These are phyloP conservation scores for Varroa destructor DNA, from an alignment of 1,140 invertebrate genomes.

Conservation along the genomic window DNA sequence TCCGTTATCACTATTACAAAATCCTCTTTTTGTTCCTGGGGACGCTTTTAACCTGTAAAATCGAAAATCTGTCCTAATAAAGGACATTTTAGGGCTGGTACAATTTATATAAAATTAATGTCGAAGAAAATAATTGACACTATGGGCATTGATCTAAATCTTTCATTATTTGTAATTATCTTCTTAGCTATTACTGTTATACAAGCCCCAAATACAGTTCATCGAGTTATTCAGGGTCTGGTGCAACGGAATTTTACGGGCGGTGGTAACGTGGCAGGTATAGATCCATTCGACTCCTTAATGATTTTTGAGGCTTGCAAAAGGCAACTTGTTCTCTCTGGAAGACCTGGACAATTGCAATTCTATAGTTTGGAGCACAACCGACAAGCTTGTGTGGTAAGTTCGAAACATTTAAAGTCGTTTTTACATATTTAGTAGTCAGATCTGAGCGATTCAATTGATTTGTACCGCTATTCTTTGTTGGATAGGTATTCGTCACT, in stretches of 20 bases:
- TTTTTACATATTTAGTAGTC: too few species aligned
- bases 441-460: too few species aligned
- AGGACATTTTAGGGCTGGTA: too few species aligned
- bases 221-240: slow-evolving; percentile 15
- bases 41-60: too few species aligned
- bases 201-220: slow-evolving; percentile 3
- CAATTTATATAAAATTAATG: too few species aligned
- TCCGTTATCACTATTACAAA: neutral
- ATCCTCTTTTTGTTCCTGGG: neutral
- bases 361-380: slow-evolving; percentile 16
- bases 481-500: too few species aligned
- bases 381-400: slow-evolving; percentile 19
- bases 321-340: neutral
- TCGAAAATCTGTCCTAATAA: too few species aligned
- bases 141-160: too few species aligned
- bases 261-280: too few species aligned
- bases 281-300: neutral
- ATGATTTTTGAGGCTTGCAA: neutral
- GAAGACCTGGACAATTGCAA: slow-evolving; percentile 18
- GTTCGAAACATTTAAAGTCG: neutral
- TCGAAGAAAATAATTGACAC: too few species aligned
- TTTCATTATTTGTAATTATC: neutral
- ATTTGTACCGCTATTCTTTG: too few species aligned
- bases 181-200: slow-evolving; percentile 1
- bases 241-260: slow-evolving; percentile 6